These are phyloP conservation scores for Aphis gossypii DNA, from an alignment of 1,140 invertebrate genomes.

Conservation along the genomic window DNA sequence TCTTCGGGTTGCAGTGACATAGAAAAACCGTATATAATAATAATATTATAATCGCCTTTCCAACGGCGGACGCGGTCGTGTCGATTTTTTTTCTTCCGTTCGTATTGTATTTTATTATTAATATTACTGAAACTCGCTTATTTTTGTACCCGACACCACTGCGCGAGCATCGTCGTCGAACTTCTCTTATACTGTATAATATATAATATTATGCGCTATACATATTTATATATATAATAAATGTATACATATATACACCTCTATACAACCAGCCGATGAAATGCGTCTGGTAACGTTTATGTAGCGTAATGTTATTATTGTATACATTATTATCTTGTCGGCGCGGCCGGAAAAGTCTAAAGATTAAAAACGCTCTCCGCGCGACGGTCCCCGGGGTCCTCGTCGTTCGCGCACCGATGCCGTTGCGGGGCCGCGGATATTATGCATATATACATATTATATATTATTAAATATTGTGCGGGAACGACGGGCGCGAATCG, in stretches of 20 bases:
- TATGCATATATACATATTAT: constrained; percentile 5
- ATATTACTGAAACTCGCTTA: neutral
- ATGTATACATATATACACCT: neutral
- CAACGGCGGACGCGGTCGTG: neutral
- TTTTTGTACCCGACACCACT: neutral
- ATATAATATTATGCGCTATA: neutral
- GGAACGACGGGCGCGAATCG: neutral
- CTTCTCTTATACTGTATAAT: neutral
- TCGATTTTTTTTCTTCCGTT: neutral
- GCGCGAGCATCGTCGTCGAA: too few species aligned
- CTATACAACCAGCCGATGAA: neutral
- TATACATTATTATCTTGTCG: constrained; percentile 10
- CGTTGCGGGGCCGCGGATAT: neutral
- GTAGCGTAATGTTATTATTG: neutral
- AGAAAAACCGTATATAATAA: neutral
- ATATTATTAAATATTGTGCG: constrained; percentile 1
- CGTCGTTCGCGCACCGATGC: neutral
- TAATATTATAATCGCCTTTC: neutral
- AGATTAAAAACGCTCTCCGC: constrained; percentile 26
- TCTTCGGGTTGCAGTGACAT: neutral
- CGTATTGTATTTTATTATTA: neutral
- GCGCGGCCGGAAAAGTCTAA: constrained; percentile 2
- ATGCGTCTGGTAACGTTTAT: neutral
- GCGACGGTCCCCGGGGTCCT: neutral
- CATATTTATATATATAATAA: neutral